Evolutionary conservation across 2,888 invertebrate genomes (phyloP).

Genomic region (Lysandra coridon): DNA sequence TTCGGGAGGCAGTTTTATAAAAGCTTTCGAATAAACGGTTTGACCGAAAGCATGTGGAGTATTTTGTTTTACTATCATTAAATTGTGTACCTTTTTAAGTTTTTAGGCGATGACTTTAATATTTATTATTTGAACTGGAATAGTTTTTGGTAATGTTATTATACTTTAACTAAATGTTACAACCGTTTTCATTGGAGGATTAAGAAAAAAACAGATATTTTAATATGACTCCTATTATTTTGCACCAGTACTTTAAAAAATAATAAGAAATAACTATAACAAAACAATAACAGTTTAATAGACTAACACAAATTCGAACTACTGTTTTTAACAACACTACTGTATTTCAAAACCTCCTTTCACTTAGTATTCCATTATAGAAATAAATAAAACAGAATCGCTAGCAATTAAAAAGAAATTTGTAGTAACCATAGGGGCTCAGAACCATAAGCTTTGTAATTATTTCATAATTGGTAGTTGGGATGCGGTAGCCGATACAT

Average conservation of each 20-base stretch:
- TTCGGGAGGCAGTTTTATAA: conserved; percentile 46
- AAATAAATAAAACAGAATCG: conserved; percentile 20
- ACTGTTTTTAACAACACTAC: not conserved
- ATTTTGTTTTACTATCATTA: not conserved
- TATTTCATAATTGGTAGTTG: conserved; percentile 73
- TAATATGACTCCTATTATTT: no score
- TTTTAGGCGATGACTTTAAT: not conserved
- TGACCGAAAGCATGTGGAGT: conserved; percentile 1
- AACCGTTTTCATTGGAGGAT: no score
- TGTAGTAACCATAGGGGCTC: conserved; percentile 28
- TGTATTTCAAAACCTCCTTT: conserved; percentile 11
- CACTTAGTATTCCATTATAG: conserved; percentile 15
- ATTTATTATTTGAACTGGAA: no score
- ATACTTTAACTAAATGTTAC: no score
- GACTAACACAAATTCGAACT: not conserved
- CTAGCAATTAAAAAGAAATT: conserved; percentile 26
- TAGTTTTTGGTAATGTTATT: no score
- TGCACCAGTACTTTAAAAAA: no score
- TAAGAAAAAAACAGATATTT: no score
- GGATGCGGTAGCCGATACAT: conserved; percentile 68
- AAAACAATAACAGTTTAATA: not conserved
- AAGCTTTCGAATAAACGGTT: conserved; percentile 27
- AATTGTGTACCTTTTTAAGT: not conserved
- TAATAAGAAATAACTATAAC: no score
- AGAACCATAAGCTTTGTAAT: conserved; percentile 62